Evolutionary conservation across 2,888 invertebrate genomes (phyloP).

Genomic region (Caenorhabditis afra): DNA sequence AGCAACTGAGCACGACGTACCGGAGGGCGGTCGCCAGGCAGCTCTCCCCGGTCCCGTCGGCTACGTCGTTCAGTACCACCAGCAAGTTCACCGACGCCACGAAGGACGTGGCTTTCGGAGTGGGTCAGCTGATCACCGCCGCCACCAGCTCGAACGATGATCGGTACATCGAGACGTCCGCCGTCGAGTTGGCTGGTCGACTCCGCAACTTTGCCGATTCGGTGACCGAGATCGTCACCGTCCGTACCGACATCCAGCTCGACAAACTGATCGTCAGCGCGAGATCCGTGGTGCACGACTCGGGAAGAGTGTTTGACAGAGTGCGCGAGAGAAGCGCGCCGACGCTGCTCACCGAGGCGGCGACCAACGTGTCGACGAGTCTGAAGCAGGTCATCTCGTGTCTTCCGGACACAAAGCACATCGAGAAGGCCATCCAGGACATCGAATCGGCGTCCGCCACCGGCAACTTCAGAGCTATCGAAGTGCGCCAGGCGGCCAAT

Average conservation of each 20-base stretch:
- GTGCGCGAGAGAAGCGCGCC: slow-evolving; percentile 72
- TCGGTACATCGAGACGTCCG: slow-evolving; percentile 83
- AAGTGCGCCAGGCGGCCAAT: slow-evolving; percentile 90
- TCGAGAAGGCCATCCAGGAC: slow-evolving; percentile 89
- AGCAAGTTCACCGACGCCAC: slow-evolving; percentile 61
- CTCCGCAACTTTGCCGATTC: slow-evolving; percentile 74
- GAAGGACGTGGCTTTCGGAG: slow-evolving; percentile 85
- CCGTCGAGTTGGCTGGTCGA: slow-evolving; percentile 75
- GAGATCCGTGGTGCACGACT: slow-evolving; percentile 77
- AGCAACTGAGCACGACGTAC: slow-evolving; percentile 89
- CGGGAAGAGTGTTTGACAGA: slow-evolving; percentile 76
- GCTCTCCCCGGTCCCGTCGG: slow-evolving; percentile 57
- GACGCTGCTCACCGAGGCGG: slow-evolving; percentile 70
- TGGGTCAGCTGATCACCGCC: slow-evolving; percentile 91
- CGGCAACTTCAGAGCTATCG: slow-evolving; percentile 85
- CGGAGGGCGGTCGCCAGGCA: slow-evolving; percentile 84
- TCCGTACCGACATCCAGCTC: slow-evolving; percentile 68
- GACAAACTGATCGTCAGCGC: slow-evolving; percentile 73
- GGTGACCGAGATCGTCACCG: slow-evolving; percentile 72
- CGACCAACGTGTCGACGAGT: slow-evolving; percentile 81
- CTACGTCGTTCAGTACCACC: slow-evolving; percentile 36
- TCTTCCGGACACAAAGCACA: slow-evolving; percentile 93
- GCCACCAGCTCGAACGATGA: slow-evolving; percentile 84
- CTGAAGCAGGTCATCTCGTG: slow-evolving; percentile 89
- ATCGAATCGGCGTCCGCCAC: slow-evolving; percentile 82